Evolutionary conservation across 2,797 vertebrate genomes (phyloP).

Genomic region (Chloroceryle amazona): DNA sequence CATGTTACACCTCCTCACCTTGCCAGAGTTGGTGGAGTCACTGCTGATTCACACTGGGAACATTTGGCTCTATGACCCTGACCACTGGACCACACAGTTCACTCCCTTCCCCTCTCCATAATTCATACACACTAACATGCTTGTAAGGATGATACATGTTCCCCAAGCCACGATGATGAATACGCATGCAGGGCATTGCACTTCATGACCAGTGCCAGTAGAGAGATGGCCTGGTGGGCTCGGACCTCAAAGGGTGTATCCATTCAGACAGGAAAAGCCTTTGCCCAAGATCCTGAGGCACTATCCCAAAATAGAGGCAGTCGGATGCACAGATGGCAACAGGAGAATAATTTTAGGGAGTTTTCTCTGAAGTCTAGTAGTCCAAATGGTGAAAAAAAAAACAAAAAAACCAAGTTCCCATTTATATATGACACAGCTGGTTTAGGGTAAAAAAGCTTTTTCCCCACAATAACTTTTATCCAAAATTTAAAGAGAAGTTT

Average conservation of each 20-base stretch:
- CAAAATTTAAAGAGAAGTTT: not conserved
- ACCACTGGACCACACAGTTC: not conserved
- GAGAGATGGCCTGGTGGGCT: not conserved
- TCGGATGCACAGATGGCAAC: not conserved
- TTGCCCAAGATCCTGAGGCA: not conserved
- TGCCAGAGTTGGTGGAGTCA: not conserved
- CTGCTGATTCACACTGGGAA: not conserved
- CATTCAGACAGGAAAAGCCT: not conserved
- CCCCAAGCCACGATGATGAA: rapidly evolving
- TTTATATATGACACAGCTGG: not conserved
- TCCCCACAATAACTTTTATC: not conserved
- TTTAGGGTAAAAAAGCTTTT: not conserved
- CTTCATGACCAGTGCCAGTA: not conserved
- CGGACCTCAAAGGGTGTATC: not conserved
- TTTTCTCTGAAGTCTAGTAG: not conserved
- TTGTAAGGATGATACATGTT: not conserved
- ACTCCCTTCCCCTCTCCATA: not conserved
- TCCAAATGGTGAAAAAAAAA: not conserved
- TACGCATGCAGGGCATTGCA: no score
- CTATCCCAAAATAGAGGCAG: not conserved
- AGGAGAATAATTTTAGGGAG: not conserved
- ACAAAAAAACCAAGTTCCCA: no score
- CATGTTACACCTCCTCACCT: rapidly evolving
- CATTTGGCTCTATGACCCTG: not conserved
- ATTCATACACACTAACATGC: not conserved